Evolutionary conservation across 2,113 vertebrate genomes (phyloP), one percentile per base, ranked within the genome.

Genomic region (Neogobius melanostomus): DNA sequence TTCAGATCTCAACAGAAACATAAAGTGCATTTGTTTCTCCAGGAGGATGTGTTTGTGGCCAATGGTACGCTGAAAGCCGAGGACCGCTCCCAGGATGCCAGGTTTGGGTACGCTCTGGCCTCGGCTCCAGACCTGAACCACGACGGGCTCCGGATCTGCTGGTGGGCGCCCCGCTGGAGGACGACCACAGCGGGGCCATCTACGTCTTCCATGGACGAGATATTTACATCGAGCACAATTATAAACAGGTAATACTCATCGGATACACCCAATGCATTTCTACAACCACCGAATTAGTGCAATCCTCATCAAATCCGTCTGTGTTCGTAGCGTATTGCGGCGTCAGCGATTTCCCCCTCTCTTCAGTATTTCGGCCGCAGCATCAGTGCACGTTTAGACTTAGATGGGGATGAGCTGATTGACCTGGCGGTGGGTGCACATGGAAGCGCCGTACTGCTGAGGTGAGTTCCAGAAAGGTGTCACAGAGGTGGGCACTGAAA

Each of bases 321-420:
- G 46, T 72, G 45, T 47, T 71, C 10, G 21, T 87, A 99, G 97
- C 94, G 95, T 61, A 92, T 99, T 17, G 83, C 93, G 11, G 95
- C 93, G 1, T 83, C 83, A 3, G 90, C 88, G 0, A 85, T 98
- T 77, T 93, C 91, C 0, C 77, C 88, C 0, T 66, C 85, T 7
- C 94, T 98, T 72, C 89, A 87, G n/a, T 98, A 98, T 71, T 98
- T 98, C 45, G 97, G 97, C n/a, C 94, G 95, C 70, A 98, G 97
- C 54, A 76, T 98, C 77, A 97, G 95, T 0, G 95, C 93, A 15
- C 91, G 80, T 14, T 53, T 93, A 64, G 97, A 98, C 88, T 81
- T 96, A 89, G 95, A 96, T 0, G 96, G 95, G 28, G 96, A 98
- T 8, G 91, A 90, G 3, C 88, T 99, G 63, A 91, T 95, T 69